Evolutionary conservation across 2,888 invertebrate species (phyloP).

Genomic region (Trachelus stipa): DNA sequence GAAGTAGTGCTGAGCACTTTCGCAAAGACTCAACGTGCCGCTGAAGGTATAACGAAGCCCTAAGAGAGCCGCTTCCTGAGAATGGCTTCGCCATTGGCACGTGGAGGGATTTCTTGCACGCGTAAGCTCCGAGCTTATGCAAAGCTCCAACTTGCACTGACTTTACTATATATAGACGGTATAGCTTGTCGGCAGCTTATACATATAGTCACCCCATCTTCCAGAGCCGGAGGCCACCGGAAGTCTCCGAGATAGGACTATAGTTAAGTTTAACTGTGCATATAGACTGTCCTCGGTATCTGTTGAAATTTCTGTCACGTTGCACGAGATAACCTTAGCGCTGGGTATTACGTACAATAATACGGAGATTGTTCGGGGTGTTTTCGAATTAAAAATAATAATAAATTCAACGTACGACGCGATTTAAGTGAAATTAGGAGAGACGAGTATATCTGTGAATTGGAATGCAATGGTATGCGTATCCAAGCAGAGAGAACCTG

Average conservation of each 20-base stretch:
- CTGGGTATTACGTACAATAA: background rate
- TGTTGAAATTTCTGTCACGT: background rate
- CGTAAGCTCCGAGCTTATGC: constrained; percentile 39
- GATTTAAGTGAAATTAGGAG: background rate
- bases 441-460: background rate
- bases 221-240: background rate
- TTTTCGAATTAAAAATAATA: background rate
- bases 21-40: background rate
- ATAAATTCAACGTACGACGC: too few relatives aligned
- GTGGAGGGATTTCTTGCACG: constrained; percentile 28
- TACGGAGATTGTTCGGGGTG: background rate
- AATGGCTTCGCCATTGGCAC: background rate
- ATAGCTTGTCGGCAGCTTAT: background rate
- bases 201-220: background rate
- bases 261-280: background rate
- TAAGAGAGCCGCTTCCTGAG: background rate
- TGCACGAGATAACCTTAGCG: background rate
- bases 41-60: background rate
- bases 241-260: background rate
- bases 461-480: background rate
- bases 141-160: constrained; percentile 36
- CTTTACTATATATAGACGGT: background rate
- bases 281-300: background rate
- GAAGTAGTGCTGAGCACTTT: background rate
- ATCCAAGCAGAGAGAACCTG: background rate